phyloP scores from a whole-genome alignment of 1,140 invertebrate species.

The Anagrus nilaparvatae region DNA sequence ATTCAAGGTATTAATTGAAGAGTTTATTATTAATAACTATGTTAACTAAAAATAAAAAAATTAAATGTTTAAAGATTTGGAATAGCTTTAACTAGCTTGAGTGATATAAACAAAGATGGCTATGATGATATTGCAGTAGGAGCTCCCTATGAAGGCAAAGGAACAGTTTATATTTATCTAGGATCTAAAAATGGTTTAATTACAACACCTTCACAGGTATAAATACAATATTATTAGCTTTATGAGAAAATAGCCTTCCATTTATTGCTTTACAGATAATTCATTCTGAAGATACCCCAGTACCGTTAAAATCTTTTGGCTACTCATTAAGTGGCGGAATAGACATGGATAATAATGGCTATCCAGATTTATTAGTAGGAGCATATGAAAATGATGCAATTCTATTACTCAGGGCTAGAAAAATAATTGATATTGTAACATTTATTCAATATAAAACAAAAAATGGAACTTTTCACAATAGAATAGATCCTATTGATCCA shows the following conservation, averaged over 20 bases:
- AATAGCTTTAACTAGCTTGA: constrained; percentile 71
- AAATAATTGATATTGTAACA: constrained; percentile 73
- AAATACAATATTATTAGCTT: neutral
- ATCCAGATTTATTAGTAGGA: constrained; percentile 83
- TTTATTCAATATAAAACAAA: constrained; percentile 35
- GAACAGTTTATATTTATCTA: constrained; percentile 79
- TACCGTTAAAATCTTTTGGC: constrained; percentile 65
- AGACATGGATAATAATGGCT: constrained; percentile 85
- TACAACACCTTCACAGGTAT: constrained; percentile 62
- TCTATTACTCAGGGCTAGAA: constrained; percentile 63
- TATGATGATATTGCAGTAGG: constrained; percentile 85
- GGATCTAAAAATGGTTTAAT: constrained; percentile 67
- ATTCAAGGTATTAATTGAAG: constrained; percentile 34
- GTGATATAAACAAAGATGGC: constrained; percentile 86
- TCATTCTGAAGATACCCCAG: constrained; percentile 42
- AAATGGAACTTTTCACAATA: constrained; percentile 32
- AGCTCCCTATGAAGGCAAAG: constrained; percentile 79
- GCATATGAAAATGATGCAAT: constrained; percentile 74
- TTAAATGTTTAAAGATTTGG: constrained; percentile 56
- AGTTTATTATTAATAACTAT: no score
- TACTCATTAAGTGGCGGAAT: constrained; percentile 80
- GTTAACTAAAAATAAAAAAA: no score
- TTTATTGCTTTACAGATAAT: constrained; percentile 39
- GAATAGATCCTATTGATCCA: constrained; percentile 74
- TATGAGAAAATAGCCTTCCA: neutral